Base-by-base conservation (phyloP, 2,797 vertebrate genomes). In the Lacerta agilis region DNA sequence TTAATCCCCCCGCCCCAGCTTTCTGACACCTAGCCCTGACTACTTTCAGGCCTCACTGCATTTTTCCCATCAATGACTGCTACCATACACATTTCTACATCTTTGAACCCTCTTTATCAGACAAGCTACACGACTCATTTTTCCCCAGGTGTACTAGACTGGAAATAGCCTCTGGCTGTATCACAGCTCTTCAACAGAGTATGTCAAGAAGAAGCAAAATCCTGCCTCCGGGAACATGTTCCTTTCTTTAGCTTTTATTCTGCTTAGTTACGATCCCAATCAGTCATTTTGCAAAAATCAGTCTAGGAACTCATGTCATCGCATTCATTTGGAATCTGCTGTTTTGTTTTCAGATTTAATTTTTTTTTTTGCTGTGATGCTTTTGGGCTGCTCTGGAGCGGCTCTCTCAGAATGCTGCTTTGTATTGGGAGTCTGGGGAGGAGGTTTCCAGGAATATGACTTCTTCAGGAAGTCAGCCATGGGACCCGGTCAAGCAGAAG, bases 121-220 rank as follows among this genome's bases (percentile, higher is more conserved):
- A 90, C 85, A 94, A 92, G 87, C 94, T 90, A 91, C 86, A 88
- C 81, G 85, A 89, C 88, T 96, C 92, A 89, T 95, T 97, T 94
- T 95, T 94, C 89, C 95, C 94, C 72, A 90, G 92, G 92, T 94
- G 94, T 92, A 95, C 89, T 92, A 95, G 93, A 89, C 92, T 96
- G 90, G 95, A 93, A 95, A 96, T 94, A 96, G 94, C 95, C 96
- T 96, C 94, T 92, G 95, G 95, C 94, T 96, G 86, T 92, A 93
- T 94, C 87, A 91, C 15, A 89, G 87, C 79, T 94, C 92, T 95
- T 96, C 94, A 96, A 92, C 87, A 95, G 94, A 94, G 88, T 95
- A 75, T 96, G 92, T 95, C 94, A 96, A 95, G 94, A 94, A 96
- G 91, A 91, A 95, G 90, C 93, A 93, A 96, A 96, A 96, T 93